Evolutionary conservation across 2,888 invertebrate genomes (phyloP).

Genomic region (Lomographa bimaculata): DNA sequence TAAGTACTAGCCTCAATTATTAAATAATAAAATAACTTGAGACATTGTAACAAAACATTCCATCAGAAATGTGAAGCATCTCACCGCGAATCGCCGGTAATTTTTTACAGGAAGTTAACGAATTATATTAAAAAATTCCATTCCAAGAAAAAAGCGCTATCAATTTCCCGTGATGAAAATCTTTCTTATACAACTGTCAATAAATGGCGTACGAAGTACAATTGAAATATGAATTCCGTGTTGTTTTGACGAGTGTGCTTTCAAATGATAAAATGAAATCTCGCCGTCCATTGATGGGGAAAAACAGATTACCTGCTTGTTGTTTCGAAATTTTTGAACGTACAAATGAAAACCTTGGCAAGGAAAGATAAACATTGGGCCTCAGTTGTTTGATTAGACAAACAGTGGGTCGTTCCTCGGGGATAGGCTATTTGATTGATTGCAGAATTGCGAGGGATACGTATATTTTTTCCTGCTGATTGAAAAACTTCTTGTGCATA

Average conservation of each 20-base stretch:
- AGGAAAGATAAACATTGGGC: constrained; percentile 31
- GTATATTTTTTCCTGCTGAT: constrained; percentile 11
- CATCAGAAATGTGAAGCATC: constrained; percentile 36
- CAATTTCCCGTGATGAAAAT: constrained; percentile 63
- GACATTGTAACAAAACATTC: too few species aligned
- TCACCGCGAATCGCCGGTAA: constrained; percentile 38
- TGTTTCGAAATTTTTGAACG: constrained; percentile 31
- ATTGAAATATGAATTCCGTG: constrained; percentile 48
- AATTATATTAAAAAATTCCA: constrained; percentile 65
- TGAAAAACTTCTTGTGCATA: constrained; percentile 10
- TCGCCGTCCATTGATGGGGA: constrained; percentile 25
- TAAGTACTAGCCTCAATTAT: too few species aligned
- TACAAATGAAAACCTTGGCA: constrained; percentile 23
- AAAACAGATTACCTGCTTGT: constrained; percentile 33
- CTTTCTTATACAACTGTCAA: constrained; percentile 66
- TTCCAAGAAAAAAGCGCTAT: constrained; percentile 56
- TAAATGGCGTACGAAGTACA: constrained; percentile 54
- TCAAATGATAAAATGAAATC: constrained; percentile 30
- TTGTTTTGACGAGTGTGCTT: constrained; percentile 43
- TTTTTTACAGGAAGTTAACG: constrained; percentile 51
- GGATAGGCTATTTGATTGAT: constrained; percentile 31
- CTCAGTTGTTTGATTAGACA: constrained; percentile 31
- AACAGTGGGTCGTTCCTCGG: constrained; percentile 23
- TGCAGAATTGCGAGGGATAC: constrained; percentile 18
- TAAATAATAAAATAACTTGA: too few species aligned